phyloP scores from a whole-genome alignment of 2,113 vertebrate genomes.

The Lathamus discolor region DNA sequence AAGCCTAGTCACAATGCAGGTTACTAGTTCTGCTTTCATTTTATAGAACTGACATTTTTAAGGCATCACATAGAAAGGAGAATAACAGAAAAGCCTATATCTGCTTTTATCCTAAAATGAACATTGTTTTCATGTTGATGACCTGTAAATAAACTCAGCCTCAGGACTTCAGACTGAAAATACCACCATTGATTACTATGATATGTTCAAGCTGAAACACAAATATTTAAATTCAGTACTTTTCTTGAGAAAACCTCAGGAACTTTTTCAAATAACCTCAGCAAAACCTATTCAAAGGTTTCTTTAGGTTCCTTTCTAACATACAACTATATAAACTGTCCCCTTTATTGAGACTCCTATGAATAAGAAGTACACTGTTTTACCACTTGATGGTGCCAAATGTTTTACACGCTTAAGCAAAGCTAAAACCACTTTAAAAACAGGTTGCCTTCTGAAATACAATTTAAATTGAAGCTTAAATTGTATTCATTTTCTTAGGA shows the following conservation, averaged over 20 bases:
- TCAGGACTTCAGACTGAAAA: background rate
- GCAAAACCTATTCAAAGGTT: background rate
- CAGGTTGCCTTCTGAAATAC: background rate
- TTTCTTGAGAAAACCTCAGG: background rate
- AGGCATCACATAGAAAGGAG: background rate
- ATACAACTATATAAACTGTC: background rate
- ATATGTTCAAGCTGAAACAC: background rate
- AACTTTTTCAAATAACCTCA: background rate
- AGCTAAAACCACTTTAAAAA: background rate
- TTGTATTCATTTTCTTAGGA: background rate
- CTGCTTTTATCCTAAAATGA: background rate
- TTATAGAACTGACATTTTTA: background rate
- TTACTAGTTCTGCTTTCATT: background rate
- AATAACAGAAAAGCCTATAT: background rate
- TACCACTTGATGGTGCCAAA: slow-evolving; percentile 66
- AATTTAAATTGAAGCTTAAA: background rate
- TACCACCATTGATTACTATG: background rate
- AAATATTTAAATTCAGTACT: background rate
- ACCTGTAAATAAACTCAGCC: background rate
- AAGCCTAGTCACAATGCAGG: background rate
- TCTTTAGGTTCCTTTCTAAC: background rate
- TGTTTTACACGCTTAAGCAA: background rate
- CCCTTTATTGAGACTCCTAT: background rate
- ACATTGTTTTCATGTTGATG: background rate
- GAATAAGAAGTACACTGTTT: background rate